Percentiles rank a stretch among this genome's conserved stretches.
Conservation (phyloP, 53 echinoderm and acorn worm genomes). For the Mesocentrotus franciscanus region DNA sequence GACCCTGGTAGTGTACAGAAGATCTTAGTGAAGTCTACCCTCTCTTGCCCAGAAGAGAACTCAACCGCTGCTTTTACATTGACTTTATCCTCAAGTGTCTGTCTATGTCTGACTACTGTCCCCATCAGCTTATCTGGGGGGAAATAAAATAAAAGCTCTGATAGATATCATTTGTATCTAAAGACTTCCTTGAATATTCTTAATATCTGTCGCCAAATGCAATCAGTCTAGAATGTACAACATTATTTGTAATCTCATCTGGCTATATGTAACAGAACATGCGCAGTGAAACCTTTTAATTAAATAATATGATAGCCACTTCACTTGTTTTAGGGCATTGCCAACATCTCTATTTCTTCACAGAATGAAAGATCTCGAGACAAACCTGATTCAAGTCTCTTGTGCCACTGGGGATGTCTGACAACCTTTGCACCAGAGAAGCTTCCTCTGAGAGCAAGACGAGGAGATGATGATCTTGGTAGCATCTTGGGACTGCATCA, state of each 20-base stretch:
- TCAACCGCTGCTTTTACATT: background rate
- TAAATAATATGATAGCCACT: no score
- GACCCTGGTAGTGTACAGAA: background rate
- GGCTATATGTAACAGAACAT: no score
- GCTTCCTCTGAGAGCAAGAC: slow-evolving; percentile 13
- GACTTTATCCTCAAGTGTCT: slow-evolving; percentile 1
- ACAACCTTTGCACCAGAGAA: slow-evolving; percentile 31
- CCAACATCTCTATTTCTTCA: no score
- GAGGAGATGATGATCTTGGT: slow-evolving; percentile 4
- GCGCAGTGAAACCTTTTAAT: no score
- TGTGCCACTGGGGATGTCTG: slow-evolving; percentile 2
- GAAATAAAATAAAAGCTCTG: background rate
- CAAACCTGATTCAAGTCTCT: background rate
- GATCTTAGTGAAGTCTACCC: background rate
- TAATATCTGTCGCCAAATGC: background rate
- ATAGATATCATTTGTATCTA: background rate
- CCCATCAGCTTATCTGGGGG: background rate
- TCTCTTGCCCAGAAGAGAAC: background rate
- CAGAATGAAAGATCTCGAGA: background rate
- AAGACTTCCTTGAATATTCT: background rate
- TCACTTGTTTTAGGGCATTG: no score
- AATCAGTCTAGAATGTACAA: background rate
- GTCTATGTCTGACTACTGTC: background rate
- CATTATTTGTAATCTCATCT: no score
- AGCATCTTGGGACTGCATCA: background rate